Conservation (phyloP, 2,888 invertebrate genomes). For the Megamerina dolium region DNA sequence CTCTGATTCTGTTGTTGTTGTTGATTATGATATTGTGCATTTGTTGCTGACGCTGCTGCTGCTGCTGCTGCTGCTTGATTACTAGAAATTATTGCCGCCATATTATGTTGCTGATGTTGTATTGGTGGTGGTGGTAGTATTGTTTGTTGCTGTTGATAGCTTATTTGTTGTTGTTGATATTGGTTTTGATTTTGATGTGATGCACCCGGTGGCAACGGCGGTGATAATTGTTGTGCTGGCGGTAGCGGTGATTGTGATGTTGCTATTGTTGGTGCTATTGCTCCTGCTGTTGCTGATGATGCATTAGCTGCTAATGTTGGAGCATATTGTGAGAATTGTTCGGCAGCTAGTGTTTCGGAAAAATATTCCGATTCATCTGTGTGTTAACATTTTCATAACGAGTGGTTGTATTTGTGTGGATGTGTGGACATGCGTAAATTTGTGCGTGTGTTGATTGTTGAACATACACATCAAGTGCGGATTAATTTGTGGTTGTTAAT, state of each 20-base stretch:
- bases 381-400: slow-evolving; percentile 15
- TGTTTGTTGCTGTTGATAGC: slow-evolving; percentile 33
- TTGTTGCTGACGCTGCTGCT: slow-evolving; percentile 28
- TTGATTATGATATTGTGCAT: slow-evolving; percentile 33
- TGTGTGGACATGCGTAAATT: slow-evolving; percentile 7
- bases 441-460: slow-evolving; percentile 4
- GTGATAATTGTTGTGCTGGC: slow-evolving; percentile 25
- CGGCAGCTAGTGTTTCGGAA: slow-evolving; percentile 51
- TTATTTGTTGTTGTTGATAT: slow-evolving; percentile 34
- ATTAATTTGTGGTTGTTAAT: too few relatives aligned
- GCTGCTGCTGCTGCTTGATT: slow-evolving; percentile 34
- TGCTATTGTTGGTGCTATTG: slow-evolving; percentile 20
- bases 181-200: slow-evolving; percentile 28
- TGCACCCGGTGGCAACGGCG: slow-evolving; percentile 22
- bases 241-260: slow-evolving; percentile 27
- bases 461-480: too few relatives aligned
- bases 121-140: slow-evolving; percentile 45
- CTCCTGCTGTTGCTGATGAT: slow-evolving; percentile 26
- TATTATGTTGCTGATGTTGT: slow-evolving; percentile 49
- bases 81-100: slow-evolving; percentile 44
- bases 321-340: slow-evolving; percentile 51
- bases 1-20: slow-evolving; percentile 30
- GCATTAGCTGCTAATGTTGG: slow-evolving; percentile 34
- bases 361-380: slow-evolving; percentile 50
- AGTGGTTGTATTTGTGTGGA: slow-evolving; percentile 2